These are phyloP conservation scores for Dichetophora obliterata DNA, from an alignment of 2,888 invertebrate species.

Conservation along the genomic window DNA sequence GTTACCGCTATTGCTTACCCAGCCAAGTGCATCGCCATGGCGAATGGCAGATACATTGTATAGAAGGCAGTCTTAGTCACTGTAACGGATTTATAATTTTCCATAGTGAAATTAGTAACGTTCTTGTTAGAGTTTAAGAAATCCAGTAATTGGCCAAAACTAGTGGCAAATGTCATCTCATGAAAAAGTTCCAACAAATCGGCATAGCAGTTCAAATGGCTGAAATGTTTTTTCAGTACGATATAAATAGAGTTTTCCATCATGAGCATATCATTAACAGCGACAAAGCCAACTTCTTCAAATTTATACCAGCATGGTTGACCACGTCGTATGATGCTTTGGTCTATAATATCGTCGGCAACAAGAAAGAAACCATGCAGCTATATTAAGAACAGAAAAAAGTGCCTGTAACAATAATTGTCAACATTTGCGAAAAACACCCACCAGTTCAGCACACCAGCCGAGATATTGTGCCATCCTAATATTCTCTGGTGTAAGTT, in stretches of 20 bases:
- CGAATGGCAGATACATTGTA: slow-evolving; percentile 92
- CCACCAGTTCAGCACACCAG: slow-evolving; percentile 96
- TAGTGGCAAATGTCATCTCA: slow-evolving; percentile 68
- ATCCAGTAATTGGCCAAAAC: slow-evolving; percentile 77
- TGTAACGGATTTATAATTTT: slow-evolving; percentile 87
- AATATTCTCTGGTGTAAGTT: slow-evolving; percentile 82
- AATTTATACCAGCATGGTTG: slow-evolving; percentile 91
- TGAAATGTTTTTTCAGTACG: slow-evolving; percentile 84
- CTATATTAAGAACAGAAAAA: slow-evolving; percentile 70
- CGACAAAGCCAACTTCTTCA: slow-evolving; percentile 79
- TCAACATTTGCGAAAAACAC: background rate
- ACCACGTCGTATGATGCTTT: slow-evolving; percentile 84
- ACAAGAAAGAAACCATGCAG: slow-evolving; percentile 90
- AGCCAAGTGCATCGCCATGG: slow-evolving; percentile 88
- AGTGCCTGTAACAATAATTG: background rate
- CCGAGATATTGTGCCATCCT: slow-evolving; percentile 87
- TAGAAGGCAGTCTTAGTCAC: slow-evolving; percentile 95
- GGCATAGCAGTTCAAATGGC: slow-evolving; percentile 81
- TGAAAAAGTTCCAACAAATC: slow-evolving; percentile 86
- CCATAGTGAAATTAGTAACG: slow-evolving; percentile 83
- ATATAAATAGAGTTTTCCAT: slow-evolving; percentile 84
- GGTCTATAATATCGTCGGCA: slow-evolving; percentile 93
- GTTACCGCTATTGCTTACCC: slow-evolving; percentile 68
- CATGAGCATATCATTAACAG: slow-evolving; percentile 88
- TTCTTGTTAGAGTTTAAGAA: slow-evolving; percentile 76